These are phyloP conservation scores for Petaurus breviceps DNA, from an alignment of 2,113 vertebrate species.

Conservation along the genomic window DNA sequence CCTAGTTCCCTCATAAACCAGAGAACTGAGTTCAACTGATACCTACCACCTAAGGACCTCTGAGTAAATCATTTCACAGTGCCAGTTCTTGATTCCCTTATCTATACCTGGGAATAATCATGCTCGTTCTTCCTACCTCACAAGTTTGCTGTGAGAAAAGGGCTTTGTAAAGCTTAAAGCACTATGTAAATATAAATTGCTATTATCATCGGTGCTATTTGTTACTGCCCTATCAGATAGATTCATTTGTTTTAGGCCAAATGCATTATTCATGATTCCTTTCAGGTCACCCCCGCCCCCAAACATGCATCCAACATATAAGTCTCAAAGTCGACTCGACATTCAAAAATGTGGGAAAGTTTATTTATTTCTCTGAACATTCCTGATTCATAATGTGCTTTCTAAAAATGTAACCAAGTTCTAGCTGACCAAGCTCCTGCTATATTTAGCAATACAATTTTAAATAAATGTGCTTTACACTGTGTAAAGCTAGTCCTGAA, in stretches of 20 bases:
- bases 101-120: not conserved
- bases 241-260: conserved; percentile 21
- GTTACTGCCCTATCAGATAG: not conserved
- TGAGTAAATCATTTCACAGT: not conserved
- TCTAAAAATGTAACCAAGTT: conserved; percentile 85
- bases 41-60: not conserved
- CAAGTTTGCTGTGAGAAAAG: not conserved
- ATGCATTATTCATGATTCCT: not conserved
- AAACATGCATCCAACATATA: conserved; percentile 83
- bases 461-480: conserved; percentile 86
- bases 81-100: not conserved
- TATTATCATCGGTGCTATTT: not conserved
- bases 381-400: conserved; percentile 93
- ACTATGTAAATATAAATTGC: not conserved
- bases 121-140: not conserved
- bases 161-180: not conserved
- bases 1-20: not conserved
- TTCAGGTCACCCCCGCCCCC: conserved; percentile 35
- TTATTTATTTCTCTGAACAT: conserved; percentile 98
- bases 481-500: conserved; percentile 79
- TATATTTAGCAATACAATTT: conserved; percentile 91
- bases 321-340: conserved; percentile 85
- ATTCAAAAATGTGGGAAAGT: conserved; percentile 94
- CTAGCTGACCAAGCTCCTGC: conserved; percentile 84
- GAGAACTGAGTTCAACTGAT: not conserved